phyloP scores from a whole-genome alignment of 2,113 vertebrate genomes.

The Ibidorhyncha struthersii region DNA sequence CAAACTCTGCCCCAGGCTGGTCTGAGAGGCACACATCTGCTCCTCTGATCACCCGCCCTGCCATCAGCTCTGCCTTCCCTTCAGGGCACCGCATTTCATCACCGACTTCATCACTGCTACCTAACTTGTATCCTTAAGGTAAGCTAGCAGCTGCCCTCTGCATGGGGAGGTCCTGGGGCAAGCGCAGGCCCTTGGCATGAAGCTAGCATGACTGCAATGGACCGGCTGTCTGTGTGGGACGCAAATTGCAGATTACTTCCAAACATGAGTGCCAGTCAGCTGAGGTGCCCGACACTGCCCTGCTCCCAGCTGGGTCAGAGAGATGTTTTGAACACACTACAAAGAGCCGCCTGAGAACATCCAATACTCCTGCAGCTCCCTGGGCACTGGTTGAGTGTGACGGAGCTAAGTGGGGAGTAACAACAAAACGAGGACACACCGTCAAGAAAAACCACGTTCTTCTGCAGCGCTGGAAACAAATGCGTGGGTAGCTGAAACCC shows the following conservation, averaged over 20 bases:
- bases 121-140: not conserved
- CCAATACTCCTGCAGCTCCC: not conserved
- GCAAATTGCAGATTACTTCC: rapidly evolving
- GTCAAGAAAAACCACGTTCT: not conserved
- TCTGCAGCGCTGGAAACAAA: not conserved
- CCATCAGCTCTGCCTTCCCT: not conserved
- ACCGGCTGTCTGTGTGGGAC: rapidly evolving
- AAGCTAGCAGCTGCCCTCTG: not conserved
- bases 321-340: not conserved
- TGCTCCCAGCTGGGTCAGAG: not conserved
- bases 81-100: not conserved
- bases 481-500: not conserved
- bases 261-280: not conserved
- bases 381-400: not conserved
- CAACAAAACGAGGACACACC: not conserved
- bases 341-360: not conserved
- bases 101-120: not conserved
- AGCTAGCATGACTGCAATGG: not conserved
- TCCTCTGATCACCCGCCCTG: not conserved
- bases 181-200: not conserved
- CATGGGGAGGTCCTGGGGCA: rapidly evolving
- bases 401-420: not conserved
- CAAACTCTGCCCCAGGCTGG: not conserved
- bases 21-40: not conserved
- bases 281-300: not conserved